These are phyloP conservation scores for Macrophya annulata DNA, from an alignment of 2,888 invertebrate genomes.

Conservation along the genomic window DNA sequence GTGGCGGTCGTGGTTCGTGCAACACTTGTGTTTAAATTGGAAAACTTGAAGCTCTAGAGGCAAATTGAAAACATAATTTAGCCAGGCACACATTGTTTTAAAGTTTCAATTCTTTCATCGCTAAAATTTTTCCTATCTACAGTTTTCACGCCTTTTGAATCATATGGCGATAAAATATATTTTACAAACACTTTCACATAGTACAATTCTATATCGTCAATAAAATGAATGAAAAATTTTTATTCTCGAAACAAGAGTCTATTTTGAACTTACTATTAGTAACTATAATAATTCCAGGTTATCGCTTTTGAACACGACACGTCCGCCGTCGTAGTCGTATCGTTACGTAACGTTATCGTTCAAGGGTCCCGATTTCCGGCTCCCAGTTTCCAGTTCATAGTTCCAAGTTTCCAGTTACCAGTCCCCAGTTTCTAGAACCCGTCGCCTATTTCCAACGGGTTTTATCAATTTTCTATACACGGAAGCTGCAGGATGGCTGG, in stretches of 20 bases:
- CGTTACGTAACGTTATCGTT: slow-evolving; percentile 15
- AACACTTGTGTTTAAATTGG: slow-evolving; percentile 46
- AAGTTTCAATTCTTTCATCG: slow-evolving; percentile 15
- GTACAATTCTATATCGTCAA: not conserved
- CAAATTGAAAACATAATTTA: slow-evolving; percentile 47
- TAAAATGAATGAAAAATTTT: slow-evolving; percentile 15
- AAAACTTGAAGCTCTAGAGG: slow-evolving; percentile 24
- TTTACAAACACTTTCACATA: not conserved
- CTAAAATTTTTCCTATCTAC: not conserved
- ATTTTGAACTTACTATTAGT: not conserved
- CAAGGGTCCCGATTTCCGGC: slow-evolving; percentile 40
- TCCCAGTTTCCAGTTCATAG: slow-evolving; percentile 25
- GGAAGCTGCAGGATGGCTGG: slow-evolving; percentile 7
- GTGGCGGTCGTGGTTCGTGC: not conserved
- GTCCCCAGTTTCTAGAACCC: slow-evolving; percentile 5
- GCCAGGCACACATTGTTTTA: slow-evolving; percentile 8
- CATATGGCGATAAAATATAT: not conserved
- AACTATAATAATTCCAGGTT: slow-evolving; percentile 22
- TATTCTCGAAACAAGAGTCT: slow-evolving; percentile 13
- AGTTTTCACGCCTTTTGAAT: not conserved
- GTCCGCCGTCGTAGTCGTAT: slow-evolving; percentile 18
- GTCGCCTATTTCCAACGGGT: slow-evolving; percentile 55
- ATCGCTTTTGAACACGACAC: slow-evolving; percentile 23
- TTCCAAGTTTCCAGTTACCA: slow-evolving; percentile 22
- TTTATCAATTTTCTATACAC: slow-evolving; percentile 67